Evolutionary conservation across 2,113 vertebrate species (phyloP), one percentile per base, ranked within the genome.

Genomic region (Oncorhynchus gorbuscha): DNA sequence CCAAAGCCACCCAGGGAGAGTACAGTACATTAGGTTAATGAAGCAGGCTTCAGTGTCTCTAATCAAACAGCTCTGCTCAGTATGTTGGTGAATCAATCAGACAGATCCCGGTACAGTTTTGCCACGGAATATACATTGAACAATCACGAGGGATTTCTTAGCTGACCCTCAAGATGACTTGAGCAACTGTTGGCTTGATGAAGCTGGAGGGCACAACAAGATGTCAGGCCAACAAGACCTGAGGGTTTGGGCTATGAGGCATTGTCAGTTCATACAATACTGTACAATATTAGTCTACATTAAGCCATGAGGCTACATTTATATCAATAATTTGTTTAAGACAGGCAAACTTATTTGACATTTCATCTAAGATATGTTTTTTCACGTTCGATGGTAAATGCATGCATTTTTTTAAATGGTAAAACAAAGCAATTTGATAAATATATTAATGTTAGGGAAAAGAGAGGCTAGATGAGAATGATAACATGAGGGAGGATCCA

Each of bases 171-270:
- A 61, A 61, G 59, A 61, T 35, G 39, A 39, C 30, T 18, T 69
- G 30, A 22, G 59, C 2, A 9, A 62, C 59, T 62, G 59, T 22
- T 62, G 59, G 59, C 59, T 55, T 55, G 51, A 77, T 65, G 75
- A 78, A 79, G 82, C 74, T 76, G 64, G 18, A 67, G 72, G 84
- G 85, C 89, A 90, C 88, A 90, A 90, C 88, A 90, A 89, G 89
- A 87, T 79, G 62, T 35, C 74, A 72, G 22, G 67, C 28, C 16
- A 49, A 84, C 74, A 72, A n/a, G 26, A 68, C 28, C 39, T 12
- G 51, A 55, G 51, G 51, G 16, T 18, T 18, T 55, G 51, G 4
- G 16, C 51, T 55, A 18, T 55, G 51, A 55, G 16, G 16, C 51
- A 55, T 55, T 55, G 51, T 55, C 16, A 55, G 51, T 55, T 51